phyloP scores from a whole-genome alignment of 2,888 invertebrate species.

The Aleiodes alternator region DNA sequence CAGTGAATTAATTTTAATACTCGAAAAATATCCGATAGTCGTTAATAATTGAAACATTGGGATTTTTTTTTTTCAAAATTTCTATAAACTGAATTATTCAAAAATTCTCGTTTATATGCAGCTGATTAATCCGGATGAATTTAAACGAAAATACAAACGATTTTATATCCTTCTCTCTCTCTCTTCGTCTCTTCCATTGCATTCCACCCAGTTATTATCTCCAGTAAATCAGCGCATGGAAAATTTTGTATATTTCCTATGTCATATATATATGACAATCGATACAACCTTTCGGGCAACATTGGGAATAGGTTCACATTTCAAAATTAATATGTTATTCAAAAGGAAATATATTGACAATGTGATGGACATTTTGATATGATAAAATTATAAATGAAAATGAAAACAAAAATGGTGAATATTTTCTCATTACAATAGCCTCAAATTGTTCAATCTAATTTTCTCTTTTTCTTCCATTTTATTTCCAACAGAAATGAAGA shows the following conservation, averaged over 20 bases:
- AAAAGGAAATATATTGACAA: too few species aligned
- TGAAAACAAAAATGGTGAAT: too few species aligned
- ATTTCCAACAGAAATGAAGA: too few species aligned
- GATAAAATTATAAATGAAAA: too few species aligned
- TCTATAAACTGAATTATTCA: constrained; percentile 9
- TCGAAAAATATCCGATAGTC: not conserved
- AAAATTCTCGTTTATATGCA: constrained; percentile 17
- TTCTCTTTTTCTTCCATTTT: too few species aligned
- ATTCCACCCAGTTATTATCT: constrained; percentile 33
- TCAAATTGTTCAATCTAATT: too few species aligned
- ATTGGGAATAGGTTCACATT: not conserved
- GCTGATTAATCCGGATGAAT: constrained; percentile 16
- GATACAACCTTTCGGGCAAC: not conserved
- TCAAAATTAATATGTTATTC: not conserved
- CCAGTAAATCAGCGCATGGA: constrained; percentile 11
- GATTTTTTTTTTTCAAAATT: not conserved
- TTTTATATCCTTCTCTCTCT: not conserved
- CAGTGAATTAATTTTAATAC: constrained; percentile 21
- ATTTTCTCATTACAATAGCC: too few species aligned
- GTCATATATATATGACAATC: not conserved
- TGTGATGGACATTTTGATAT: too few species aligned
- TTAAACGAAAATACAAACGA: constrained; percentile 5
- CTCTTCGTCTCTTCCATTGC: constrained; percentile 1
- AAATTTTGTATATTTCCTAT: not conserved
- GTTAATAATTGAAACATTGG: constrained; percentile 13